These are phyloP conservation scores for Siniperca obscura DNA, from an alignment of 2,797 vertebrate genomes.

Conservation along the genomic window DNA sequence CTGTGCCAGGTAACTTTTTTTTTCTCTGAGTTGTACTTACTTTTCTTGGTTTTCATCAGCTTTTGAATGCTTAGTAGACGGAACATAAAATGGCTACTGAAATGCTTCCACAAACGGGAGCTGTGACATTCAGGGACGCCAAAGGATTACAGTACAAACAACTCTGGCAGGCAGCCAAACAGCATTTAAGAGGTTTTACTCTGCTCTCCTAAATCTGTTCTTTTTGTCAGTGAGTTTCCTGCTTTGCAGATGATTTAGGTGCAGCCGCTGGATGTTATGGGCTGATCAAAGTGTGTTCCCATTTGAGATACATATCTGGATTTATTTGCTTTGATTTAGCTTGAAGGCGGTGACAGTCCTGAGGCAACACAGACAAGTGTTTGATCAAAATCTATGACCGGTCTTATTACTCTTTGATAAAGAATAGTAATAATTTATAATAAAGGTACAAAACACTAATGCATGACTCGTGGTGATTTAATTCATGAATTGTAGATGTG, in stretches of 20 bases:
- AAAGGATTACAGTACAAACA: neutral
- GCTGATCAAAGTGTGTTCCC: neutral
- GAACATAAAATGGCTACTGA: constrained; percentile 13
- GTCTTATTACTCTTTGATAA: neutral
- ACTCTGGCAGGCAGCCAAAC: neutral
- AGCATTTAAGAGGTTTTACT: neutral
- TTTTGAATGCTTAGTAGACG: neutral
- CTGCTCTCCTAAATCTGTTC: neutral
- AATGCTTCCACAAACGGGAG: neutral
- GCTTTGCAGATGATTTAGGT: neutral
- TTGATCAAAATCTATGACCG: neutral
- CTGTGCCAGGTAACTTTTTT: neutral
- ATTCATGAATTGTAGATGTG: neutral
- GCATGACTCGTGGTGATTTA: neutral
- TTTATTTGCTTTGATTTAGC: neutral
- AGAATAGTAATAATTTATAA: neutral
- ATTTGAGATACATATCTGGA: neutral
- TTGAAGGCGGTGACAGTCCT: neutral
- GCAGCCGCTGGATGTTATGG: neutral
- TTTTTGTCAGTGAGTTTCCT: neutral
- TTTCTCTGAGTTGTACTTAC: neutral
- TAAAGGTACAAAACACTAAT: no score
- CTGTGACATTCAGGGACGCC: constrained; percentile 9
- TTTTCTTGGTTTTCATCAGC: neutral
- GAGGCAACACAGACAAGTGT: neutral